These are phyloP conservation scores for Dorcus hopei DNA, from an alignment of 2,888 invertebrate species.

Conservation along the genomic window DNA sequence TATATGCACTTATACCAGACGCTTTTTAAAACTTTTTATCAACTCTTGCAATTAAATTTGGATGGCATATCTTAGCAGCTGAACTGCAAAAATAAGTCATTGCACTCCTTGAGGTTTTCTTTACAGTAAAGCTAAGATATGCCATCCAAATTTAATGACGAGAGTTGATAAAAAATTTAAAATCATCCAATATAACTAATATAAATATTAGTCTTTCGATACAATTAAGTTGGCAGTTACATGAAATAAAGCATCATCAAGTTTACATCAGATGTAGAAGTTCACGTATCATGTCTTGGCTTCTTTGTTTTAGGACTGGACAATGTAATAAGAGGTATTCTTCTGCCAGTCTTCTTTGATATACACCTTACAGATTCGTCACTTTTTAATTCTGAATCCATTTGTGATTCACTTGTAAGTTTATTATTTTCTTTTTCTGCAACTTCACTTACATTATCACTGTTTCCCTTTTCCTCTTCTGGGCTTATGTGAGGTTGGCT, in stretches of 20 bases:
- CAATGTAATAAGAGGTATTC: constrained; percentile 72
- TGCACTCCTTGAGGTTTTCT: no score
- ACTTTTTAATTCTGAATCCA: background rate
- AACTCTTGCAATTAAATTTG: no score
- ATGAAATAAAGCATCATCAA: no score
- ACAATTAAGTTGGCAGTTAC: background rate
- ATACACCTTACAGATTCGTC: background rate
- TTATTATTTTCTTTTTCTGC: background rate
- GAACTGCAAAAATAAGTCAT: no score
- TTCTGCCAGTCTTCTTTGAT: constrained; percentile 57
- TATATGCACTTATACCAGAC: background rate
- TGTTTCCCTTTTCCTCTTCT: background rate
- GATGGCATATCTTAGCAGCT: no score
- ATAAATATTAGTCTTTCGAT: constrained; percentile 6
- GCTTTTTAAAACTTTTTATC: no score
- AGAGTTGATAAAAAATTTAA: background rate
- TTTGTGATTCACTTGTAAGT: background rate
- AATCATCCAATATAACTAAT: background rate
- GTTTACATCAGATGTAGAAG: no score
- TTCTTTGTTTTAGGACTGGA: constrained; percentile 74
- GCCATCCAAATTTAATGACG: no score
- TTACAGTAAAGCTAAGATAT: no score
- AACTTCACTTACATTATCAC: background rate
- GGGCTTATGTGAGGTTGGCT: background rate
- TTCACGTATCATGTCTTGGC: constrained; percentile 38